Percentiles rank a stretch among this genome's conserved stretches.
Conservation (phyloP, 2,888 invertebrate genomes). For the Eumerus sabulonum region DNA sequence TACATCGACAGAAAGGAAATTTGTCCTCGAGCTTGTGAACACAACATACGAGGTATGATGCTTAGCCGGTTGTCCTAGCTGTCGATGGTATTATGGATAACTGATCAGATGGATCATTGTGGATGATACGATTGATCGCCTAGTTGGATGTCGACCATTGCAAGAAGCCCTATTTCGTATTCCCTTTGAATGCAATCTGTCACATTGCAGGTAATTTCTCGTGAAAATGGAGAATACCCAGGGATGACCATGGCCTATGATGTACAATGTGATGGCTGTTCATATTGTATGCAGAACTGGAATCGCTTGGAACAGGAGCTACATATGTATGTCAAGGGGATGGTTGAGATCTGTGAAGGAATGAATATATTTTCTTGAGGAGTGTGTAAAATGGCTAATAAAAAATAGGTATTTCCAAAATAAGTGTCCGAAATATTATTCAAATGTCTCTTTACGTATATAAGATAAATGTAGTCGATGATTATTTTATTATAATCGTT, state of each 20-base stretch:
- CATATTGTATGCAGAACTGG: no score
- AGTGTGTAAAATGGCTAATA: no score
- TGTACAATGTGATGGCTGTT: no score
- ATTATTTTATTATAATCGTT: no score
- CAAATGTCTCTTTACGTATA: no score
- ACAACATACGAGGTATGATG: not conserved
- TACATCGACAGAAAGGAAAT: conserved; percentile 7
- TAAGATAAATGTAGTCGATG: no score
- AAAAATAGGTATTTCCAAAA: no score
- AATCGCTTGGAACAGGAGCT: no score
- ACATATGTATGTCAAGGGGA: no score
- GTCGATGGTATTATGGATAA: conserved; percentile 11
- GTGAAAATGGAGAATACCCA: conserved; percentile 32
- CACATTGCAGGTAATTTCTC: conserved; percentile 47
- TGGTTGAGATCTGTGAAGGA: no score
- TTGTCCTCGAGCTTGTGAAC: conserved; percentile 9
- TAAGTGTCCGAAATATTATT: no score
- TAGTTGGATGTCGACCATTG: conserved; percentile 17
- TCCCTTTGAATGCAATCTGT: conserved; percentile 46
- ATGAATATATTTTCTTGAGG: no score
- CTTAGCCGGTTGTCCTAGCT: not conserved
- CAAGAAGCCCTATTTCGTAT: conserved; percentile 36
- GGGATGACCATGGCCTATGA: conserved; percentile 4
- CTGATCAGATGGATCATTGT: conserved; percentile 44
- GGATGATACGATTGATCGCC: conserved; percentile 22